Evolutionary conservation across 2,113 vertebrate species (phyloP), one percentile per base, ranked within the genome.

Genomic region (Hydrochoerus hydrochaeris): DNA sequence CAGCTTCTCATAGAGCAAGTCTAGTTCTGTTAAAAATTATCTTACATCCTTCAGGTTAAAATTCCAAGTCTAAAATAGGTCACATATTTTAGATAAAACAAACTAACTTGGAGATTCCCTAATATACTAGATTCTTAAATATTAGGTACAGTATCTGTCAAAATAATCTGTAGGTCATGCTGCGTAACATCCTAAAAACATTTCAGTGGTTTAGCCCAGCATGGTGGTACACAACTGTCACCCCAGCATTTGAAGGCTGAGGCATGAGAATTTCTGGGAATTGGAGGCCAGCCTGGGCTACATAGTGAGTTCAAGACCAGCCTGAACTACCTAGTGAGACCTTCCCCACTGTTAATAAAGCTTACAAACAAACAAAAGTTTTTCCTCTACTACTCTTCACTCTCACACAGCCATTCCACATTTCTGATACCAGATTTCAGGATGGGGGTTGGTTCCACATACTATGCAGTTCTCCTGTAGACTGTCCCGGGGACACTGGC

Each of bases 61-160:
- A 83, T 87, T 75, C 52, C 17, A 88, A 92, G 14, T 54, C 86
- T 90, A 83, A 83, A 93, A 90, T 90, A 81, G 89, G n/a, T 69
- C 26, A 46, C 6, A 44, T 69, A 28, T 84, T 90, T 93, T n/a
- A 62, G 58, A 87, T 62, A 91, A 88, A 94, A 95, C 77, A 80
- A 90, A 41, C 8, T 49, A 73, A 44, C n/a, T 57, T 84, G 14
- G 77, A 88, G 52, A 63, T 28, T 91, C 52, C 88, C 67, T 46
- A 87, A 82, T 52, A 38, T 38, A 11, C 35, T 62, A 86, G 57
- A 46, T 81, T 95, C 71, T 95, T 60, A 44, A 60, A 28, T 26
- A 62, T 41, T 52, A 78, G 65, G 19, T n/a, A 54, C 16, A 32
- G 1, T 46, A 67, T 90, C 69, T 41, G 80, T 78, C 24, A 88